Evolutionary conservation across 2,888 invertebrate species (phyloP).

Genomic region (Doris montereyensis): DNA sequence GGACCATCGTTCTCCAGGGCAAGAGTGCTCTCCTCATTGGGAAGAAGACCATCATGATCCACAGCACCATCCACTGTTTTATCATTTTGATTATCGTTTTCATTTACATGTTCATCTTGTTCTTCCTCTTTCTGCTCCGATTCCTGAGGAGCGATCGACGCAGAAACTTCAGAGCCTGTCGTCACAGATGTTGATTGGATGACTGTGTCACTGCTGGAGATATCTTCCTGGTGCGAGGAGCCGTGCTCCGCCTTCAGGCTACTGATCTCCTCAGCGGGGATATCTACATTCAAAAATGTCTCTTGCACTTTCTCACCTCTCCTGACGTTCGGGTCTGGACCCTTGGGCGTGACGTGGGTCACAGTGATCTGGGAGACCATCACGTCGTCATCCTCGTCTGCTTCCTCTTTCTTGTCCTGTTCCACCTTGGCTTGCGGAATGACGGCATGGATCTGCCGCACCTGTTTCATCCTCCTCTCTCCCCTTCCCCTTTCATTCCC

Average conservation of each 20-base stretch:
- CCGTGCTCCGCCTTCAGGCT: constrained; percentile 39
- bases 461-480: background rate
- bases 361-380: constrained; percentile 38
- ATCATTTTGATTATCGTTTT: background rate
- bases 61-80: background rate
- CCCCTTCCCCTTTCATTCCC: background rate
- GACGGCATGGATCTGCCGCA: background rate
- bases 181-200: background rate
- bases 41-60: background rate
- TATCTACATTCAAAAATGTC: constrained; percentile 61
- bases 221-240: constrained; percentile 17
- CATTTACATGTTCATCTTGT: background rate
- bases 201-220: constrained; percentile 9
- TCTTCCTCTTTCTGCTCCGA: background rate
- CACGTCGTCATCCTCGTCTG: background rate
- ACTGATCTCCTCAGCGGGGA: constrained; percentile 52
- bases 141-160: background rate
- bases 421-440: background rate
- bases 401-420: background rate
- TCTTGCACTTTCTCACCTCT: constrained; percentile 49
- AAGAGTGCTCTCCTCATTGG: background rate
- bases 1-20: background rate
- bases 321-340: background rate
- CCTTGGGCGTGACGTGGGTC: constrained; percentile 48
- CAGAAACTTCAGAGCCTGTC: background rate